Evolutionary conservation across 2,113 vertebrate genomes (phyloP).

Genomic region (Alligator mississippiensis): DNA sequence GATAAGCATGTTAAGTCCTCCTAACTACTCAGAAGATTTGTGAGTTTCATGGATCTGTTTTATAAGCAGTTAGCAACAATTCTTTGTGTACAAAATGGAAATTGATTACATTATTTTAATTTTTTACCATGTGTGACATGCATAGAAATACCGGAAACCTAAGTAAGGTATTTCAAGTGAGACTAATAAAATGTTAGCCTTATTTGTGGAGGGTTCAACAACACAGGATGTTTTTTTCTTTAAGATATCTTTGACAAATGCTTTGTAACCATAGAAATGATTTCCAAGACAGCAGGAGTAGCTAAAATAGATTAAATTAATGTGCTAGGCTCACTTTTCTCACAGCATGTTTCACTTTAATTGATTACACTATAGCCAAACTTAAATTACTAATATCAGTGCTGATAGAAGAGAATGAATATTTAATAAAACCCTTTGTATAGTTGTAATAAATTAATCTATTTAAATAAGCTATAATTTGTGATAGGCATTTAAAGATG

Average conservation of each 20-base stretch:
- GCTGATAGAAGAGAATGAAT: constrained; percentile 78
- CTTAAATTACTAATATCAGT: constrained; percentile 80
- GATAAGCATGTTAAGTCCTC: background rate
- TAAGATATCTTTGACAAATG: constrained; percentile 76
- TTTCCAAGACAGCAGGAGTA: constrained; percentile 78
- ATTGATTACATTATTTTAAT: background rate
- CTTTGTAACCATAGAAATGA: constrained; percentile 78
- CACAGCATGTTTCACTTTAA: constrained; percentile 79
- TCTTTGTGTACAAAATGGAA: background rate
- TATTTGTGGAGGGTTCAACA: constrained; percentile 52
- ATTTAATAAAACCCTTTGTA: constrained; percentile 77
- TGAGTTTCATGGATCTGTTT: constrained; percentile 16
- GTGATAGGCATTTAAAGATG: constrained; percentile 51
- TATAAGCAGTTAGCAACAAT: background rate
- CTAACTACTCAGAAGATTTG: background rate
- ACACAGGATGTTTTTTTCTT: constrained; percentile 57
- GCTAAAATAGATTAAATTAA: constrained; percentile 83
- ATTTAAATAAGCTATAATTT: constrained; percentile 69
- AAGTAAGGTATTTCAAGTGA: constrained; percentile 19
- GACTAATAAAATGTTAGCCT: constrained; percentile 34
- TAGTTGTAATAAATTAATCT: constrained; percentile 66
- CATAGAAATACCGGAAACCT: background rate
- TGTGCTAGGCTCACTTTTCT: constrained; percentile 74
- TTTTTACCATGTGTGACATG: background rate
- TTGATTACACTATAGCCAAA: constrained; percentile 78